Evolutionary conservation across 2,797 vertebrate species (phyloP), one percentile per base, ranked within the genome.

Genomic region (Taeniopygia guttata): DNA sequence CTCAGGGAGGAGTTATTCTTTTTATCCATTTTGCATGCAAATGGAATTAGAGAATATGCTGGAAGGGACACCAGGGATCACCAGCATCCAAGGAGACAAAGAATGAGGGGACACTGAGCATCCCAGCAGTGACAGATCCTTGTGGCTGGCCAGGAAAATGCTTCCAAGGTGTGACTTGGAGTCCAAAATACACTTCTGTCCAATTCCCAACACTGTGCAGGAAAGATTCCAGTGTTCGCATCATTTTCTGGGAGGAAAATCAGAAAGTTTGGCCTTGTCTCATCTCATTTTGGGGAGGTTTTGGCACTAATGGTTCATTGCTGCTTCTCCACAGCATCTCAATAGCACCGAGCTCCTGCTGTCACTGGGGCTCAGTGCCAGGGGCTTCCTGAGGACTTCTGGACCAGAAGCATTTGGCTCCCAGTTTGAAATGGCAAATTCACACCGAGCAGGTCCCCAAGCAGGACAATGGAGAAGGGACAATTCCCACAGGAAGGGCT

Each of bases 361-460:
- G 62, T 5, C 51, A 5, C 29, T 9, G 8, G 16, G n/a, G 16
- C 25, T 40, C 5, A 4, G 18, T 38, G 15, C 10, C 0, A 18
- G 7, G 49, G 45, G 11, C n/a, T 72, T 12, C 8, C 2, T 45
- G 52, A 36, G 26, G 19, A 27, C 43, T 87, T 62, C 58, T 76
- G 68, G 48, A 55, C 16, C 27, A 60, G 36, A 49, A 58, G 6
- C 2, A 2, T 54, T 55, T 69, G 25, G 17, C 16, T 78, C 4
- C 22, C 22, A 13, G 52, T 9, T 13, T 70, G 25, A 70, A 27
- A 82, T 34, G 54, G 32, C 15, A 15, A 38, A 13, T 52, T 56
- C 63, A 15, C 21, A 8, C 11, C 16, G 19, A 15, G 23, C 23
- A 7, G 10, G 4, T 4, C 9, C 30, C 16, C 26, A 40, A 40